phyloP scores from a whole-genome alignment of 2,113 vertebrate species.

The Stigmatopora nigra region DNA sequence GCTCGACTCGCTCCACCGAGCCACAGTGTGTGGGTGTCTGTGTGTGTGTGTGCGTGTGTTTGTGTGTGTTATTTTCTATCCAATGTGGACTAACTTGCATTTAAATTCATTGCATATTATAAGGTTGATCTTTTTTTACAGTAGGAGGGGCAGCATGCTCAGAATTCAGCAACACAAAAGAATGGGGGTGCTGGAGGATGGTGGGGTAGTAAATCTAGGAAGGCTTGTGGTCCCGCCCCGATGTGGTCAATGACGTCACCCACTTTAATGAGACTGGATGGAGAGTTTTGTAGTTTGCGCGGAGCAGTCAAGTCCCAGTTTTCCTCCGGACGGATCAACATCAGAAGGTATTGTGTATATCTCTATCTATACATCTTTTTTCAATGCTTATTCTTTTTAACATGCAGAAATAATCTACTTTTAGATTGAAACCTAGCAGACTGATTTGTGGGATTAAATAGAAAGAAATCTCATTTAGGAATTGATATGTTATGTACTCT shows the following conservation, averaged over 20 bases:
- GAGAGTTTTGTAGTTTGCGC: background rate
- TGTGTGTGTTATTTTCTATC: background rate
- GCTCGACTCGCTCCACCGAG: too few species aligned
- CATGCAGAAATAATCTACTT: background rate
- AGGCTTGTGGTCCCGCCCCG: slow-evolving; percentile 18
- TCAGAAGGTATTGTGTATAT: slow-evolving; percentile 27
- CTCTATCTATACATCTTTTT: background rate
- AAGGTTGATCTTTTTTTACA: background rate
- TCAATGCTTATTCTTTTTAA: background rate
- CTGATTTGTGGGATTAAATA: background rate
- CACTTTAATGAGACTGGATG: slow-evolving; percentile 22
- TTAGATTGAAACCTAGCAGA: background rate
- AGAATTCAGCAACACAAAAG: background rate
- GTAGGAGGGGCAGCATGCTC: background rate
- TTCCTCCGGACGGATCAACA: background rate
- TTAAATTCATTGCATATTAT: background rate
- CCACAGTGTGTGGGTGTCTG: too few species aligned
- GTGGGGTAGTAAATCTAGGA: background rate
- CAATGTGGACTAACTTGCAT: background rate
- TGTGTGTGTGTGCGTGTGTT: background rate
- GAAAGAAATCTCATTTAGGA: background rate
- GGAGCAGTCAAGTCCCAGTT: background rate
- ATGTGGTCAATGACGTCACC: slow-evolving; percentile 36
- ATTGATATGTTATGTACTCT: background rate
- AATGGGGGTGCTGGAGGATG: background rate